Evolutionary conservation across 2,888 invertebrate genomes (phyloP), one percentile per base, ranked within the genome.

Genomic region (Ormyrus pomaceus): DNA sequence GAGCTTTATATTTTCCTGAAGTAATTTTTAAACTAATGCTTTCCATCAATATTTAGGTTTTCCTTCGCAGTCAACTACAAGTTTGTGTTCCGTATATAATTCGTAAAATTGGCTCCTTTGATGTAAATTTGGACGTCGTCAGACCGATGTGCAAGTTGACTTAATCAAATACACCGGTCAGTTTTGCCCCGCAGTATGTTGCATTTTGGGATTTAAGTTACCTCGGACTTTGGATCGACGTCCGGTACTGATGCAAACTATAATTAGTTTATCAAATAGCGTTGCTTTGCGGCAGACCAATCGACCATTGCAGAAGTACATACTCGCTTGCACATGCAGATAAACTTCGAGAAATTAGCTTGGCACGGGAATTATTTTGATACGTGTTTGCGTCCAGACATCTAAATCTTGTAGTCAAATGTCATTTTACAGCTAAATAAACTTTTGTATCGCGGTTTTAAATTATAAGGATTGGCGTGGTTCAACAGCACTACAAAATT

Each of bases 211-310:
- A 74, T 70, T 74, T 81, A 73, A 81, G 74, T 81, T 77, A 65
- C 59, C 19, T 48, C 8, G 11, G 10, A 69, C 66, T 66, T 51
- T 61, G 61, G 6, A 34, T 2, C 8, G 13, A 6, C 13, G 46
- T n/a, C 68, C 9, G 13, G 65, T 58, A 68, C 74, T 19, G 62
- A 62, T 68, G 81, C 62, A 61, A 80, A 84, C 76, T 82, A 59
- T 86, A 85, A 86, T 85, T 84, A 83, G 81, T 83, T 85, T 84
- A 84, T 83, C 82, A 82, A 84, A 83, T 80, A 83, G 56, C 80
- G 76, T 9, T n/a, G 58, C 72, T 19, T 73, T 71, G 13, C 34
- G 55, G 19, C 10, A 61, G 8, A 55, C 7, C 65, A 5, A 46
- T 11, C 7, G 10, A 48, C 50, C n/a, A 13, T 51, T 46, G 8